These are phyloP conservation scores for Apomyelois bistriatella DNA, from an alignment of 2,888 invertebrate species.

Conservation along the genomic window DNA sequence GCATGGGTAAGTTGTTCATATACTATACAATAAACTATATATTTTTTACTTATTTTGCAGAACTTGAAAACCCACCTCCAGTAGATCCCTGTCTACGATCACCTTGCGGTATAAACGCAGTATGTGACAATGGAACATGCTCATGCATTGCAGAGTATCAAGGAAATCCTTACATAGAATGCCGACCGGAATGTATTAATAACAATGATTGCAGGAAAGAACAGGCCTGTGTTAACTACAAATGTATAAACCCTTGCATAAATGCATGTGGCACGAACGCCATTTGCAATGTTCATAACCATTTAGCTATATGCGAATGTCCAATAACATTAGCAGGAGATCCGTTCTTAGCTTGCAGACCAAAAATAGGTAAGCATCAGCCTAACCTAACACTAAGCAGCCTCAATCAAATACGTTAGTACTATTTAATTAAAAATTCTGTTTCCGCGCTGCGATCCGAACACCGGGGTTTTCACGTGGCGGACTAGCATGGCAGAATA, in stretches of 20 bases:
- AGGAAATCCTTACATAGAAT: constrained; percentile 84
- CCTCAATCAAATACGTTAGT: too few species aligned
- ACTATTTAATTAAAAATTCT: too few species aligned
- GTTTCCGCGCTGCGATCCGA: too few species aligned
- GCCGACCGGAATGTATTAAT: constrained; percentile 87
- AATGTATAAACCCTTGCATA: constrained; percentile 87
- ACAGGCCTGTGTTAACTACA: constrained; percentile 85
- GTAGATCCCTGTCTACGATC: constrained; percentile 80
- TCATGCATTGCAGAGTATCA: constrained; percentile 81
- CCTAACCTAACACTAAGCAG: background rate
- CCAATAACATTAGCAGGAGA: constrained; percentile 86
- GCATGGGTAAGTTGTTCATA: too few species aligned
- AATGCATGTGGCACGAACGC: constrained; percentile 86
- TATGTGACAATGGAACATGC: constrained; percentile 81
- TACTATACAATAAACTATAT: too few species aligned
- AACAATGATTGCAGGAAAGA: constrained; percentile 87
- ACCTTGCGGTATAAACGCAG: constrained; percentile 83
- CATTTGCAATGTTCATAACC: constrained; percentile 87
- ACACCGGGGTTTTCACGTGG: too few species aligned
- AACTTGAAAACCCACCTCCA: constrained; percentile 48
- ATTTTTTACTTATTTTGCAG: constrained; percentile 33
- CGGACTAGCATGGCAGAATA: too few species aligned
- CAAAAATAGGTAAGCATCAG: constrained; percentile 60
- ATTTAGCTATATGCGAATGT: constrained; percentile 89
- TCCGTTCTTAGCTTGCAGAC: constrained; percentile 86